Base-by-base conservation (phyloP, 2,113 vertebrate species). In the Calidris pugnax region DNA sequence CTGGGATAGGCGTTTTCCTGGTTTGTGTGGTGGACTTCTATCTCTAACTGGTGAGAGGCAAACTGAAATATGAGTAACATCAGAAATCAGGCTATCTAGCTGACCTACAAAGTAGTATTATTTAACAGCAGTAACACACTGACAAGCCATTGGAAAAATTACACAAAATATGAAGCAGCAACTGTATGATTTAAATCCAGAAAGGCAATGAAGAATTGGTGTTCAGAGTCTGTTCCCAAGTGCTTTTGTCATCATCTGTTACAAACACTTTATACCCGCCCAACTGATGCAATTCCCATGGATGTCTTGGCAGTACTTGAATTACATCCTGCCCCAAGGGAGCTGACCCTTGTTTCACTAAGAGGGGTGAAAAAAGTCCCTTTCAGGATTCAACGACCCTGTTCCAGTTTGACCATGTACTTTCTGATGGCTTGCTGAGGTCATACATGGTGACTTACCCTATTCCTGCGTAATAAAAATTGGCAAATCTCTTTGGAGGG, bases 251-350 rank as follows among this genome's bases (percentile, higher is more conserved):
- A 63, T 92, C 39, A 47, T 78, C 48, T 47, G 57, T 79, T 63
- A 63, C 27, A 45, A 80, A 37, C 1, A 8, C 66, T 32, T 18
- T 24, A 12, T 37, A 12, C n/a, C 21, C 20, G 1, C 51, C 66
- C 74, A 78, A 47, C n/a, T 89, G 90, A 93, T 96, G 95, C 81
- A 94, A 91, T 96, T 97, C 94, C 93, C 95, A 90, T 87, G 91
- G 30, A 77, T 30, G 17, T 66, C 71, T 91, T 96, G 94, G 91
- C 93, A 92, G 66, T n/a, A 18, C 37, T 95, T 59, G 73, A 73
- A 81, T 71, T 87, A 62, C 50, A 85, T 87, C 71, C 28, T 13
- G 11, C 21, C 97, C 92, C 81, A 66, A 66, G 95, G 94, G 95
- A 95, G 37, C 4, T 64, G 95, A 94, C 93, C 91, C 30, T 87